Conservation (phyloP, 2,797 vertebrate species). For the Onychomys leucogaster region DNA sequence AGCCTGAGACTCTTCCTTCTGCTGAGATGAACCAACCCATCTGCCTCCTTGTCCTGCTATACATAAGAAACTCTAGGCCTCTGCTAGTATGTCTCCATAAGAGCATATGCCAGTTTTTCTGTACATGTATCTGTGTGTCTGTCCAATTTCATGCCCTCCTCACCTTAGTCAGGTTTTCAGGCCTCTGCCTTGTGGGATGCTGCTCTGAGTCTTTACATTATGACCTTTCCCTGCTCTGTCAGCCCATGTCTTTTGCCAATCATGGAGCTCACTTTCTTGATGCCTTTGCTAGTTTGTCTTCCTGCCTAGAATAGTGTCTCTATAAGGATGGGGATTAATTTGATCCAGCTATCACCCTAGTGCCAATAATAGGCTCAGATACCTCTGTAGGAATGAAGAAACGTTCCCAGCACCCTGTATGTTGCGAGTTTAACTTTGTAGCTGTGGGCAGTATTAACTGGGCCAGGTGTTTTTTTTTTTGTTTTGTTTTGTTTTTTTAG, state of each 20-base stretch:
- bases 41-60: not conserved
- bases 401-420: not conserved
- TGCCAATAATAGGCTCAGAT: not conserved
- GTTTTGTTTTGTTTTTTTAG: not conserved
- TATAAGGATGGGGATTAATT: accelerated
- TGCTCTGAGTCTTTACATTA: not conserved
- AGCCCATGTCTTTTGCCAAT: not conserved
- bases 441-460: not conserved
- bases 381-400: not conserved
- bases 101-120: not conserved
- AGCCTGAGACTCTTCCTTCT: not conserved
- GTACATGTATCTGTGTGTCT: not conserved
- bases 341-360: not conserved
- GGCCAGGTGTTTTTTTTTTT: not conserved
- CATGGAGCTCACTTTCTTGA: too few relatives aligned
- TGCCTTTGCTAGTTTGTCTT: not conserved
- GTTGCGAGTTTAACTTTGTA: not conserved
- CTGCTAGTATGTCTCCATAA: not conserved
- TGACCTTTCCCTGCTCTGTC: not conserved
- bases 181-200: not conserved
- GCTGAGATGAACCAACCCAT: not conserved
- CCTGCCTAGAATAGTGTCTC: not conserved
- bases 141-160: not conserved
- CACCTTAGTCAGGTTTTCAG: not conserved
- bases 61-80: not conserved